Percentiles rank a stretch among this genome's conserved stretches.
Conservation (phyloP, 2,113 vertebrate genomes). For the Sardina pilchardus region DNA sequence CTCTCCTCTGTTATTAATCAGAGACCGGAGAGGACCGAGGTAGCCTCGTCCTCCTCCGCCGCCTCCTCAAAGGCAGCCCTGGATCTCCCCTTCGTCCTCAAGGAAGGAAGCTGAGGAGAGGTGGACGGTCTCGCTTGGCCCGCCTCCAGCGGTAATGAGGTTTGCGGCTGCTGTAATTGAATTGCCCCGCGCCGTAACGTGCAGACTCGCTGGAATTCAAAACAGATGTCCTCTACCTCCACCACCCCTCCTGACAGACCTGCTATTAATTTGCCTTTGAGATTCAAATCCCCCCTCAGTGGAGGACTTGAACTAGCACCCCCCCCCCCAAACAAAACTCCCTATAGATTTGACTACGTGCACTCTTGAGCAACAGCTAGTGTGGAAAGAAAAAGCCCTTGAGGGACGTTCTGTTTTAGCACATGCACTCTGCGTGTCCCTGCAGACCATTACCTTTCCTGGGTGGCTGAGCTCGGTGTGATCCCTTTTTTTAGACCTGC, state of each 20-base stretch:
- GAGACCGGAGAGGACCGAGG: conserved; percentile 13
- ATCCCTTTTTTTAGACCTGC: not conserved
- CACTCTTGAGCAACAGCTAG: not conserved
- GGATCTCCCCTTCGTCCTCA: not conserved
- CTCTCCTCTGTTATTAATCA: conserved; percentile 33
- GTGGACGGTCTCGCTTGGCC: conserved; percentile 46
- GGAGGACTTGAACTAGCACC: conserved; percentile 37
- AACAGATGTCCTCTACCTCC: conserved; percentile 62
- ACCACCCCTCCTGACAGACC: conserved; percentile 47
- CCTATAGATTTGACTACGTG: conserved; percentile 24
- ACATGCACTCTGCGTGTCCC: not conserved
- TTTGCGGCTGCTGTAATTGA: conserved; percentile 59
- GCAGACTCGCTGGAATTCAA: conserved; percentile 59
- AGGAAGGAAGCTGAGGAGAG: not conserved
- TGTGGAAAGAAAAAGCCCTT: not conserved
- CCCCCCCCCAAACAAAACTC: conserved; percentile 19
- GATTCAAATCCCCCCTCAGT: conserved; percentile 30
- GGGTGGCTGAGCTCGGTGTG: not conserved
- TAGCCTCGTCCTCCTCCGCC: conserved; percentile 6
- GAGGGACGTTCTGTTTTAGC: not conserved
- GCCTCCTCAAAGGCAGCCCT: conserved; percentile 2
- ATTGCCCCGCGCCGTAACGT: conserved; percentile 55
- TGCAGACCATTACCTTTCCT: not conserved
- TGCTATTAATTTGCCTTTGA: conserved; percentile 62
- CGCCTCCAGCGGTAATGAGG: conserved; percentile 54